Conservation (phyloP, 2,888 invertebrate species). For the Micropterix aruncella region DNA sequence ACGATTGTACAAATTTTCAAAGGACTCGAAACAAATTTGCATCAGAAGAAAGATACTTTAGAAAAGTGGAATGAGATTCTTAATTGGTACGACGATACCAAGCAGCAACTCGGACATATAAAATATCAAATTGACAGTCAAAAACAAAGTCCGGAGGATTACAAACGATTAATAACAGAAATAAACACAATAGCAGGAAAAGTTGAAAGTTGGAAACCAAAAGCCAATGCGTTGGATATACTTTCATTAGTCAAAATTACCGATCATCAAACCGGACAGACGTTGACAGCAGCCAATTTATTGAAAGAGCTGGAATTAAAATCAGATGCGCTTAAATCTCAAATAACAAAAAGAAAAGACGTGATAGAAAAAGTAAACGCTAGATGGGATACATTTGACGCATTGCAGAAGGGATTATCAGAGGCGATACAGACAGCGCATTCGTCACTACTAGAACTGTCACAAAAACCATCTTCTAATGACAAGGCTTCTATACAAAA, state of each 20-base stretch:
- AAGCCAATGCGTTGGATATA: conserved; percentile 52
- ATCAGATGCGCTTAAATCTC: conserved; percentile 49
- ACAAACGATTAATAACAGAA: conserved; percentile 55
- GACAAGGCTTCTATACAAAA: conserved; percentile 34
- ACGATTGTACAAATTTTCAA: conserved; percentile 65
- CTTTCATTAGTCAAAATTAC: conserved; percentile 52
- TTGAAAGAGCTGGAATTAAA: conserved; percentile 61
- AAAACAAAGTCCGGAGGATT: conserved; percentile 53
- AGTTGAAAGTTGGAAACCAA: conserved; percentile 55
- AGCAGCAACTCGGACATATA: conserved; percentile 64
- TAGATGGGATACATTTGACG: conserved; percentile 66
- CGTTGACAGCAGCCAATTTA: conserved; percentile 56
- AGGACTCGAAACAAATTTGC: conserved; percentile 56
- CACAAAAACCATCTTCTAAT: conserved; percentile 31
- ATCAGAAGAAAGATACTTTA: conserved; percentile 56
- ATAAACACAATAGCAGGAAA: conserved; percentile 52
- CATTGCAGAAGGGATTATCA: conserved; percentile 54
- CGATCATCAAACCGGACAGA: conserved; percentile 54
- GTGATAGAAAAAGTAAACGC: conserved; percentile 55
- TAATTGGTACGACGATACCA: conserved; percentile 68
- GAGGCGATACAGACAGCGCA: conserved; percentile 48
- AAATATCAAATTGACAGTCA: conserved; percentile 68
- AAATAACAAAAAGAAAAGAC: conserved; percentile 51
- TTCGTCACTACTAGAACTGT: conserved; percentile 39
- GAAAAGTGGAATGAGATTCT: conserved; percentile 75